These are phyloP conservation scores for Lithophane ornitopus DNA, from an alignment of 2,888 invertebrate species.

Conservation along the genomic window DNA sequence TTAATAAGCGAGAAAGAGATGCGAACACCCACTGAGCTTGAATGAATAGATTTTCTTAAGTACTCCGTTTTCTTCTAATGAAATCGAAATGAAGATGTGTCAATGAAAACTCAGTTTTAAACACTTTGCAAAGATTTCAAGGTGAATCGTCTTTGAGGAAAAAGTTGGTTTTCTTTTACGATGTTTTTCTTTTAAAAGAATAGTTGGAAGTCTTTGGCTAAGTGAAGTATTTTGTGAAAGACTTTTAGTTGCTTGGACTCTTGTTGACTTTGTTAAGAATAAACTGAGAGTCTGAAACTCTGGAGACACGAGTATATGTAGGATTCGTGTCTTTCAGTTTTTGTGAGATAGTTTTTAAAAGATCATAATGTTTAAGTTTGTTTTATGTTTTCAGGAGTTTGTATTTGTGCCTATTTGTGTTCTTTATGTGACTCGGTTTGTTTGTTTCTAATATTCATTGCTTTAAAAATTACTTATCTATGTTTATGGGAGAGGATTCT, in stretches of 20 bases:
- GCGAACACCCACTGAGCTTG: constrained; percentile 76
- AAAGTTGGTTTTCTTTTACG: constrained; percentile 42
- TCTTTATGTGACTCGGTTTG: no score
- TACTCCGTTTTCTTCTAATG: constrained; percentile 76
- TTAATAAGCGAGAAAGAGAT: constrained; percentile 71
- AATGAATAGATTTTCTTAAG: constrained; percentile 87
- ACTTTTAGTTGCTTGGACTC: constrained; percentile 12
- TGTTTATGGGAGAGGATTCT: not conserved
- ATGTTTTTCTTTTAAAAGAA: constrained; percentile 39
- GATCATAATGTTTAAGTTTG: not conserved
- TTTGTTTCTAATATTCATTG: no score
- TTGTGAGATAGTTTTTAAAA: not conserved
- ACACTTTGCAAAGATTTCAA: constrained; percentile 66
- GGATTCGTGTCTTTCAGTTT: not conserved
- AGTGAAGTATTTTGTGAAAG: constrained; percentile 20
- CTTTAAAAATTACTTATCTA: not conserved
- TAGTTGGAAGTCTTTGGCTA: constrained; percentile 26
- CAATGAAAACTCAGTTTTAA: constrained; percentile 72
- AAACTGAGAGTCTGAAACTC: constrained; percentile 4
- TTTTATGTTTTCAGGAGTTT: not conserved
- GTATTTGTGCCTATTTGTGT: no score
- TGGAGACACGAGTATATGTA: not conserved
- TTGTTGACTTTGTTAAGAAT: constrained; percentile 24
- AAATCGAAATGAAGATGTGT: constrained; percentile 80
- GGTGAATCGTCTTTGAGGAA: constrained; percentile 58